Evolutionary conservation across 2,113 vertebrate genomes (phyloP).

Genomic region (Strix aluco): DNA sequence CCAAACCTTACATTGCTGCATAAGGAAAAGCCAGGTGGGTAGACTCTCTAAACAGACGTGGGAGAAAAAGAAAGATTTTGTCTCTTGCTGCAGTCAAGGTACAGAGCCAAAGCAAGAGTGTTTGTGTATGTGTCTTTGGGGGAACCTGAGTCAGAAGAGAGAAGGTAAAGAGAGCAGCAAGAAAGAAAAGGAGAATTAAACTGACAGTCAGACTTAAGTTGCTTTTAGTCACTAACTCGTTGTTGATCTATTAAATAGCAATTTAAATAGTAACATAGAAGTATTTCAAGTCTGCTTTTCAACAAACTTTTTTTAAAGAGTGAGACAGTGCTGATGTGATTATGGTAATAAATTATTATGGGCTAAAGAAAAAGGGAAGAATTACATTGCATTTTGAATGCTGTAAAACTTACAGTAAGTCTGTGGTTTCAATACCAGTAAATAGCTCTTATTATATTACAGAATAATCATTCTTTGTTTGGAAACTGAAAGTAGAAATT

Average conservation of each 20-base stretch:
- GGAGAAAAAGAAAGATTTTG: neutral
- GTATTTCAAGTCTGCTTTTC: constrained; percentile 13
- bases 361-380: constrained; percentile 19
- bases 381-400: constrained; percentile 53
- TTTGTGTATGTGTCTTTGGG: neutral
- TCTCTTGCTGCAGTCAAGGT: neutral
- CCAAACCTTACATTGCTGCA: neutral
- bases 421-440: constrained; percentile 66
- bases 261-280: neutral
- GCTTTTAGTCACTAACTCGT: neutral
- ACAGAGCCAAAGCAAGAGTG: neutral
- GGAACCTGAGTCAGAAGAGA: neutral
- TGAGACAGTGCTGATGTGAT: constrained; percentile 25
- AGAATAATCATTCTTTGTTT: constrained; percentile 69
- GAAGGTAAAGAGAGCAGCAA: neutral
- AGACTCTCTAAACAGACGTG: neutral
- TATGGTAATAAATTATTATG: constrained; percentile 62
- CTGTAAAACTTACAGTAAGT: constrained; percentile 66
- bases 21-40: neutral
- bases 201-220: neutral
- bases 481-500: constrained; percentile 61
- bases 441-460: constrained; percentile 68
- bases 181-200: neutral
- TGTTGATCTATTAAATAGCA: neutral
- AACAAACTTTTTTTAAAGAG: neutral